phyloP scores from a whole-genome alignment of 2,113 vertebrate species.

The Puntigrus tetrazona region DNA sequence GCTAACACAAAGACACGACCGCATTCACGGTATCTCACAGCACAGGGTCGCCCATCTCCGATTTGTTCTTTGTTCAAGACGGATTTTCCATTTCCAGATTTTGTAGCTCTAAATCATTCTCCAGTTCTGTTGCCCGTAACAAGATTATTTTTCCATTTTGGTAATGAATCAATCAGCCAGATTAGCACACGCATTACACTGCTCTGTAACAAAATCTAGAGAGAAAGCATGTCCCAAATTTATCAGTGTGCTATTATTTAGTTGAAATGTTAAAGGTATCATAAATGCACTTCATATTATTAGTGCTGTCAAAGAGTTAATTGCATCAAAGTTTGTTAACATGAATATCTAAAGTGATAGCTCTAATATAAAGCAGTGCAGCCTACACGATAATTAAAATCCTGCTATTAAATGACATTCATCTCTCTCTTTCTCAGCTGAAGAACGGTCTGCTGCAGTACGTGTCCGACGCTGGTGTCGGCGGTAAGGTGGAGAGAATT shows the following conservation, averaged over 20 bases:
- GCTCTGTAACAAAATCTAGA: background rate
- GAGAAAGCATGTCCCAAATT: background rate
- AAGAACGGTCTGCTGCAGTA: conserved; percentile 92
- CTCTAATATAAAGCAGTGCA: no score
- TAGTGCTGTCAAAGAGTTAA: no score
- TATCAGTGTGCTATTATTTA: background rate
- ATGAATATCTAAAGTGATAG: no score
- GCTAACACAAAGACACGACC: background rate
- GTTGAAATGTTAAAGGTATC: background rate
- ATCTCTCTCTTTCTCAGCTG: conserved; percentile 71
- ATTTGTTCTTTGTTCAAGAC: conserved; percentile 29
- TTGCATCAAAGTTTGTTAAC: no score
- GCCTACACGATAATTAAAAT: no score
- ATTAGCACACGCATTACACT: background rate
- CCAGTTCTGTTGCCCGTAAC: background rate
- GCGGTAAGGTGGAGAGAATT: conserved; percentile 91
- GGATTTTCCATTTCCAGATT: conserved; percentile 53
- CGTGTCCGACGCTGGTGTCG: conserved; percentile 87
- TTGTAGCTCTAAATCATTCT: conserved; percentile 46
- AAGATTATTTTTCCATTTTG: background rate
- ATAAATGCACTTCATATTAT: background rate
- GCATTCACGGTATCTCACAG: conserved; percentile 38
- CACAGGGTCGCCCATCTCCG: conserved; percentile 56
- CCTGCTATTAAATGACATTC: background rate
- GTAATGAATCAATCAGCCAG: background rate